These are phyloP conservation scores for Bucorvus abyssinicus DNA, from an alignment of 2,797 vertebrate species.

Conservation along the genomic window DNA sequence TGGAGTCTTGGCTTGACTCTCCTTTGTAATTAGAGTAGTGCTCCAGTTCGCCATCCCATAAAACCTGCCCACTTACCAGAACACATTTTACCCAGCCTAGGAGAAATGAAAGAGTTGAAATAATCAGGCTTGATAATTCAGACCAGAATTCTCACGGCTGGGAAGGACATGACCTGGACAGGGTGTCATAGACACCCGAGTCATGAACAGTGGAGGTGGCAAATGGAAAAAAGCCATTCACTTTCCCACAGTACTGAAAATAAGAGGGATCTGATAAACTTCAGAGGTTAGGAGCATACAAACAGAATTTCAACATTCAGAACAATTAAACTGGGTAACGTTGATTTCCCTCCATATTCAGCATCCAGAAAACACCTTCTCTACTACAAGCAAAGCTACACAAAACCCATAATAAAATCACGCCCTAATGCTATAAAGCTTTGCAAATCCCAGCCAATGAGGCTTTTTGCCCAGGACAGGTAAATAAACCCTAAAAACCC, in stretches of 20 bases:
- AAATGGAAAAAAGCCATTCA: neutral
- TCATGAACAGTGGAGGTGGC: neutral
- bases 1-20: constrained; percentile 8
- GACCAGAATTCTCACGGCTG: accelerated
- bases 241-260: neutral
- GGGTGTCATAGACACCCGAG: neutral
- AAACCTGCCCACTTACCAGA: neutral
- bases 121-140: neutral
- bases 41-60: neutral
- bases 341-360: neutral
- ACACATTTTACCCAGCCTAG: neutral
- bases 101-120: neutral
- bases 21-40: neutral
- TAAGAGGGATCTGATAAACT: neutral
- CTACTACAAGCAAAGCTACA: neutral
- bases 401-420: neutral
- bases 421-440: neutral
- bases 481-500: neutral
- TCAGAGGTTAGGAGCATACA: neutral
- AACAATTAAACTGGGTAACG: neutral
- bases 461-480: neutral
- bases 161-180: neutral
- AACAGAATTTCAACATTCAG: neutral
- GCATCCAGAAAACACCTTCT: neutral
- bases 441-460: neutral